phyloP scores from a whole-genome alignment of 2,797 vertebrate genomes.

The Pteronotus mesoamericanus region DNA sequence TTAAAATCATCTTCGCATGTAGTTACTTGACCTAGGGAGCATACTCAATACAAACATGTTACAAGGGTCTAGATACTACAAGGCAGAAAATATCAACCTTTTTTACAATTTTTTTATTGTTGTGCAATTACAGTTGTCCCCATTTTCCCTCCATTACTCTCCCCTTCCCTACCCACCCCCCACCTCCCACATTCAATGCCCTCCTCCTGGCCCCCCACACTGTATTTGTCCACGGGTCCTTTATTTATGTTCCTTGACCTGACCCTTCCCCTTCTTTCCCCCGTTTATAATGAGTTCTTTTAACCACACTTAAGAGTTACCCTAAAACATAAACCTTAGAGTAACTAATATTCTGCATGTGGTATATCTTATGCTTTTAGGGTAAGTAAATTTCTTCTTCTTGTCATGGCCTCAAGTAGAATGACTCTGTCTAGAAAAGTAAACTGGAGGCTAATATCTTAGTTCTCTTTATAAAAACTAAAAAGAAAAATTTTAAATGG shows the following conservation, averaged over 20 bases:
- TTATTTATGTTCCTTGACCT: too few relatives aligned
- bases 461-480: slow-evolving; percentile 23
- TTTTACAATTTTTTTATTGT: too few relatives aligned
- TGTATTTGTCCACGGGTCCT: too few relatives aligned
- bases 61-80: not conserved
- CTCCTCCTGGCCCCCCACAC: too few relatives aligned
- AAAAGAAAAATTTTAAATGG: not conserved
- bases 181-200: too few relatives aligned
- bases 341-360: slow-evolving; percentile 74
- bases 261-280: too few relatives aligned
- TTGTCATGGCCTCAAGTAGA: slow-evolving; percentile 75
- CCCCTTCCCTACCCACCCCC: too few relatives aligned
- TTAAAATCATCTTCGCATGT: not conserved
- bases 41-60: not conserved
- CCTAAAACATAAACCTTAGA: slow-evolving; percentile 63
- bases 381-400: slow-evolving; percentile 80
- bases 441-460: slow-evolving; percentile 39
- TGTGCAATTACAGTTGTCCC: too few relatives aligned
- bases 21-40: not conserved
- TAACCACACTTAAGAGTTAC: slow-evolving; percentile 68
- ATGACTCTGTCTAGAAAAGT: slow-evolving; percentile 66
- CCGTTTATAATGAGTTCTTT: slow-evolving; percentile 72
- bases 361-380: slow-evolving; percentile 79
- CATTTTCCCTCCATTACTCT: too few relatives aligned
- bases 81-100: not conserved